phyloP scores from a whole-genome alignment of 2,797 vertebrate species.

The Cossypha niveicapilla region DNA sequence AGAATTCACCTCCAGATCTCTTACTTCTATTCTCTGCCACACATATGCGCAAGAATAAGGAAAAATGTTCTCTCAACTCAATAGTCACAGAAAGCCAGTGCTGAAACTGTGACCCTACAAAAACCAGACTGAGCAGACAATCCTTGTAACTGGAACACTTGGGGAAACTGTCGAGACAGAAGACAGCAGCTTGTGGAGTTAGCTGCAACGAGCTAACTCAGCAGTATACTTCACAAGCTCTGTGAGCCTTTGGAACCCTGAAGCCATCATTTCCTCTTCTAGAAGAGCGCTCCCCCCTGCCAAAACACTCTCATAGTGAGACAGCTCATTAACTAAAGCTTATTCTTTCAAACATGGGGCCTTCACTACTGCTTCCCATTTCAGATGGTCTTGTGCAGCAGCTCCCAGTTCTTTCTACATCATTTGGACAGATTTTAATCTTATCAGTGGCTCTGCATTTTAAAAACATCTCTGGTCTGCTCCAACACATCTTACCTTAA shows the following conservation, averaged over 20 bases:
- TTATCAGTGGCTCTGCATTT: background rate
- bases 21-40: background rate
- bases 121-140: background rate
- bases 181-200: background rate
- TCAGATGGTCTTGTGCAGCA: background rate
- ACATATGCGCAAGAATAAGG: background rate
- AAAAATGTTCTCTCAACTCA: background rate
- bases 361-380: background rate
- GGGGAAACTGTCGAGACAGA: background rate
- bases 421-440: background rate
- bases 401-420: background rate
- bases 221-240: background rate
- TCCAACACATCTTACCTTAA: background rate
- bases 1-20: background rate
- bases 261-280: background rate
- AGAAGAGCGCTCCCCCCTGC: background rate
- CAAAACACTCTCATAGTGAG: background rate
- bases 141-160: background rate
- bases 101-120: background rate
- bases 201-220: background rate
- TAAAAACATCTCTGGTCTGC: background rate
- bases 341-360: background rate
- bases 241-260: background rate
- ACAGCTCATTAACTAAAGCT: background rate
- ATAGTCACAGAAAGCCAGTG: background rate